Base-by-base conservation (phyloP, 2,888 invertebrate genomes). In the Seira sanloemensis region DNA sequence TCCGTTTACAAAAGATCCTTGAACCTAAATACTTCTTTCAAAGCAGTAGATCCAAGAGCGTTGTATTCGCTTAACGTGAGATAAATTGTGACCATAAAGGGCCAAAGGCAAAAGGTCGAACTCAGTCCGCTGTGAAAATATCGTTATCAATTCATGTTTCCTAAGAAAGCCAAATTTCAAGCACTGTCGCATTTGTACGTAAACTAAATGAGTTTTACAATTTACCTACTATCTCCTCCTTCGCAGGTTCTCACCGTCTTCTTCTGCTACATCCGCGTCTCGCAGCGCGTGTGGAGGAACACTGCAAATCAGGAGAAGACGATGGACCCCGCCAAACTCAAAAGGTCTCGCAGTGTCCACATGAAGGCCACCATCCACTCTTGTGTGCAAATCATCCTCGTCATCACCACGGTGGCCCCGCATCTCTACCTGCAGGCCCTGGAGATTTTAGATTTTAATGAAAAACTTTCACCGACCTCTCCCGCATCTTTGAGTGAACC, bases 201-300 rank as follows among this genome's bases (percentile, higher is more conserved):
- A 23, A 5, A 37, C n/a, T 62, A 23, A 26, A 25, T 67, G 67
- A 19, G 23, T 67, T 9, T 67, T 67, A n/a, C 21, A 16, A 23
- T 9, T 2, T 24, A 24, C 2, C 23, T 62, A n/a, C 18, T 62
- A 7, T 21, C n/a, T 12, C n/a, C 5, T n/a, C n/a, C 21, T 79
- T 73, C 46, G 37, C 77, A 89, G 89, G 76, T 88, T 68, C 62
- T 54, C 4, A 73, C 80, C 1, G 86, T 88, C 1, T 86, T 86
- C 58, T 88, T 88, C 73, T 88, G 88, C 79, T 89, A 89, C 82
- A 80, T 88, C 24, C 87, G 89, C 4, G 87, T 89, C 2, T 86
- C 88, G 7, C 87, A 88, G 73, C 46, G 87, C 23, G 87, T 89
- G 1, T 88, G 89, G 89, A 84, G 87, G 9, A 89, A 88, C 73